Evolutionary conservation across 2,113 vertebrate species (phyloP).

Genomic region (Pituophis catenifer): DNA sequence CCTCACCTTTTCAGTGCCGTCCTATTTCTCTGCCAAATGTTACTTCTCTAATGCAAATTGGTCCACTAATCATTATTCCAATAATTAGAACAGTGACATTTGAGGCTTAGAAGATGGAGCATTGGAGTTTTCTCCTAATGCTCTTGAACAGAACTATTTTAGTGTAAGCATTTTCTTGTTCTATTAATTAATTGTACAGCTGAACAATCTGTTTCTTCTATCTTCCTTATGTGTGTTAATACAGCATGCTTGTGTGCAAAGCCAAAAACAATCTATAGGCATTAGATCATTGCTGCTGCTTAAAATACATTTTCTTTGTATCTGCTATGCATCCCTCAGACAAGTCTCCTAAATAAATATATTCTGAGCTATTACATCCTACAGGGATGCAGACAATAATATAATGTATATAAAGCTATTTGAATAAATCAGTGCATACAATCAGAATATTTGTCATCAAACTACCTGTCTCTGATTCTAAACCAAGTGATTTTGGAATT

Average conservation of each 20-base stretch:
- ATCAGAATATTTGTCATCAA: slow-evolving; percentile 37
- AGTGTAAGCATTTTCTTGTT: not conserved
- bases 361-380: slow-evolving; percentile 29
- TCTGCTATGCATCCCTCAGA: slow-evolving; percentile 40
- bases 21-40: not conserved
- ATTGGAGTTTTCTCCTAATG: not conserved
- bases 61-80: not conserved
- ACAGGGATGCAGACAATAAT: slow-evolving; percentile 30
- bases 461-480: slow-evolving; percentile 12
- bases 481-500: slow-evolving; percentile 8
- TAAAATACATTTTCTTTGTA: slow-evolving; percentile 34
- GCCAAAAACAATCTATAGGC: slow-evolving; percentile 19
- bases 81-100: not conserved
- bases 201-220: not conserved
- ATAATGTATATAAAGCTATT: slow-evolving; percentile 12
- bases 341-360: slow-evolving; percentile 38
- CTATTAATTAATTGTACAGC: not conserved
- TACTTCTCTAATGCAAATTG: not conserved
- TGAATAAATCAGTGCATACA: slow-evolving; percentile 39
- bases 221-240: slow-evolving; percentile 16
- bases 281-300: slow-evolving; percentile 16
- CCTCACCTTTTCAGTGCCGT: not conserved
- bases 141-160: not conserved
- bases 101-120: not conserved
- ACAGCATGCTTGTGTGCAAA: not conserved